These are phyloP conservation scores for Drosophila glabriapex DNA, from an alignment of 2,888 invertebrate genomes.

Conservation along the genomic window DNA sequence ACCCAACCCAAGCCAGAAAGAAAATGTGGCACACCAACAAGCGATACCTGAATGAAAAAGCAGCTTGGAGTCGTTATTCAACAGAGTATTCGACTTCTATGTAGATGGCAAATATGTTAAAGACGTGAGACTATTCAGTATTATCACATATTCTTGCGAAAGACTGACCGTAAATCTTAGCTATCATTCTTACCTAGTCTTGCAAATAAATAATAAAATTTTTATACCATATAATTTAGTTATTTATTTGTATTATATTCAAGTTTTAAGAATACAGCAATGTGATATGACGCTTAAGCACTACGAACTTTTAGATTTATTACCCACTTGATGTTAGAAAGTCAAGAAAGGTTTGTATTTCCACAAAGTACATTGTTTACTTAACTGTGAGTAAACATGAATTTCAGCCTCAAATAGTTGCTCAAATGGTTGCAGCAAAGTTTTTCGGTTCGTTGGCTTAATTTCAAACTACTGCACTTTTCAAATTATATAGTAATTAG, in stretches of 20 bases:
- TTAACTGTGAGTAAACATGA: neutral
- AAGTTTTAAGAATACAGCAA: neutral
- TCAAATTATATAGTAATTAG: slow-evolving; percentile 19
- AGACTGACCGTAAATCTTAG: neutral
- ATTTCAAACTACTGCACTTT: neutral
- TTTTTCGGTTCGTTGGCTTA: neutral
- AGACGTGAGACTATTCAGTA: neutral
- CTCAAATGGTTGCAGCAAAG: neutral
- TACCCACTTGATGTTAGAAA: no score
- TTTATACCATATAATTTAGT: neutral
- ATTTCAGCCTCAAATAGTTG: neutral
- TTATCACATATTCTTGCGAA: neutral
- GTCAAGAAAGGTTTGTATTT: neutral
- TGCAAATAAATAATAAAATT: neutral
- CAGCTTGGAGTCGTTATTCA: neutral
- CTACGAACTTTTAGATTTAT: neutral
- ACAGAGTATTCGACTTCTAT: neutral
- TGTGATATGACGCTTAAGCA: neutral
- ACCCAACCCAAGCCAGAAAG: slow-evolving; percentile 22
- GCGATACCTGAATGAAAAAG: slow-evolving; percentile 15
- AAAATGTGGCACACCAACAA: slow-evolving; percentile 34
- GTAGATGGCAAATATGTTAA: slow-evolving; percentile 1
- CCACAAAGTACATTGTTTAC: neutral
- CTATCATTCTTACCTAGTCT: neutral
- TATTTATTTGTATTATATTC: neutral